phyloP scores from a whole-genome alignment of 1,140 invertebrate genomes.

The Bathynomus jamesi region DNA sequence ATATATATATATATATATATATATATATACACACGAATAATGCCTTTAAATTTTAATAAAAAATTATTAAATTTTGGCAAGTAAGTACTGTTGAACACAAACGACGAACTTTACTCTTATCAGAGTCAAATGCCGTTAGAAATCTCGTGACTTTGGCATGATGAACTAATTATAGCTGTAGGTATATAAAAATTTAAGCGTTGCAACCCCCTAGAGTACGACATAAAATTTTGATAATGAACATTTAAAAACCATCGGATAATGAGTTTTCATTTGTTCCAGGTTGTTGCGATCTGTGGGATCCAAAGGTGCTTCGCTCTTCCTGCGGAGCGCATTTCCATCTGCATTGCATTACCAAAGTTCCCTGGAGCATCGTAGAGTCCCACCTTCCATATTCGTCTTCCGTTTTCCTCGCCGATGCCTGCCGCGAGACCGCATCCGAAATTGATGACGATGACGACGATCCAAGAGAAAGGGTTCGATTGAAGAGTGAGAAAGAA shows the following conservation, averaged over 20 bases:
- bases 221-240: no score
- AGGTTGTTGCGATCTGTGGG: conserved; percentile 85
- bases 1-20: conserved; percentile 4
- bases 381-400: conserved; percentile 48
- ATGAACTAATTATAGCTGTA: no score
- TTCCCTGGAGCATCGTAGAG: conserved; percentile 57
- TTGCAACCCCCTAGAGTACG: no score
- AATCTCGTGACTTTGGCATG: no score
- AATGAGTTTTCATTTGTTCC: no score
- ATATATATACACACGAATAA: background rate
- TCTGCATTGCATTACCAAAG: conserved; percentile 55
- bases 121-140: no score
- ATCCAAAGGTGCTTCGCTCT: conserved; percentile 72
- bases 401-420: conserved; percentile 62
- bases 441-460: conserved; percentile 1
- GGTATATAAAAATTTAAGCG: no score
- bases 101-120: no score
- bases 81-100: no score
- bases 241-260: no score
- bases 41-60: conserved; percentile 1
- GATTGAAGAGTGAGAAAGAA: background rate
- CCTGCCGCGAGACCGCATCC: conserved; percentile 2
- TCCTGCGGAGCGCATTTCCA: conserved; percentile 76
- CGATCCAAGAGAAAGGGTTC: background rate
- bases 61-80: no score